Evolutionary conservation across 2,113 vertebrate species (phyloP).

Genomic region (Ptilorrhoa leucosticta): DNA sequence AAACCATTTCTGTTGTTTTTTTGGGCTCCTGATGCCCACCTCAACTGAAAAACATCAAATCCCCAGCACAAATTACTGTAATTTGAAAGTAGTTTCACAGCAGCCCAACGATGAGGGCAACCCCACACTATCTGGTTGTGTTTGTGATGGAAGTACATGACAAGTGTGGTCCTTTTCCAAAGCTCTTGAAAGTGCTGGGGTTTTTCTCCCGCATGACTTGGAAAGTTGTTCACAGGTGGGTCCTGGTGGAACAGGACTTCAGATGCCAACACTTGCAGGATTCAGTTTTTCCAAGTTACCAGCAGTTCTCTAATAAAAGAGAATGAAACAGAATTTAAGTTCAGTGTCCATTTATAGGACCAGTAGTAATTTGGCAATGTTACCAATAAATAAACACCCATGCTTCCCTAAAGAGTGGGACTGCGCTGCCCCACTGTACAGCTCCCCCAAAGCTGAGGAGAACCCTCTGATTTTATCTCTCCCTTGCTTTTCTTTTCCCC

Average conservation of each 20-base stretch:
- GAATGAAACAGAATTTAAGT: background rate
- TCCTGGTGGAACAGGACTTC: background rate
- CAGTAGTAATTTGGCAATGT: background rate
- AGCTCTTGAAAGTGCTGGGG: background rate
- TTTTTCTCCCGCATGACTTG: rapidly evolving
- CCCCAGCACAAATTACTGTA: background rate
- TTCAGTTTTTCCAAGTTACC: background rate
- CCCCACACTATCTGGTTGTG: background rate
- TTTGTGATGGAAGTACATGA: background rate
- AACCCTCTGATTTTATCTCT: background rate
- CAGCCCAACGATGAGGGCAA: rapidly evolving
- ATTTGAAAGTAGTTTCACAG: background rate
- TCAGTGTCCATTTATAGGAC: background rate
- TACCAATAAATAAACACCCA: background rate
- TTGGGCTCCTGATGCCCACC: background rate
- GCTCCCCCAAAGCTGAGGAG: background rate
- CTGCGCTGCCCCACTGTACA: background rate
- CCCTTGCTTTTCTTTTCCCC: conserved; percentile 19
- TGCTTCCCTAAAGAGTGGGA: background rate
- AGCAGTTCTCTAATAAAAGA: background rate
- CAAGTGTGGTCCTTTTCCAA: background rate
- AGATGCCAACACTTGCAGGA: background rate
- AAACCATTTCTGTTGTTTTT: background rate
- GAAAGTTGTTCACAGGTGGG: background rate
- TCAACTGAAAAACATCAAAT: rapidly evolving